These are phyloP conservation scores for Mya arenaria DNA, from an alignment of 1,140 invertebrate genomes.

Conservation along the genomic window DNA sequence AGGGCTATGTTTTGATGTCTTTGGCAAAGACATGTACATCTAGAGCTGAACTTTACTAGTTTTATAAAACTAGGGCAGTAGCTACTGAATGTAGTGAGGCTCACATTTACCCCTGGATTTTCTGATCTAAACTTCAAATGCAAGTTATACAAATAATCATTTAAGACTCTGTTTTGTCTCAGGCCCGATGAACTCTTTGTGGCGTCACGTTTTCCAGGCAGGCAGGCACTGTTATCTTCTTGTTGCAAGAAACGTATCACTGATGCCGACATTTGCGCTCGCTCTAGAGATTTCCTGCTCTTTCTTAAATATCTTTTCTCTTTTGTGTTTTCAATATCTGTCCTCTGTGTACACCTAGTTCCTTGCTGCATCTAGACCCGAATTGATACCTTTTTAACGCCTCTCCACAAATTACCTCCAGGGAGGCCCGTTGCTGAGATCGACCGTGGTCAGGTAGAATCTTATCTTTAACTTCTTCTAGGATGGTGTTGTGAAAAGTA, in stretches of 20 bases:
- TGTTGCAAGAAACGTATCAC: not conserved
- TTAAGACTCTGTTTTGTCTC: not conserved
- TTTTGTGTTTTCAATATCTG: not conserved
- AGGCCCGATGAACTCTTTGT: not conserved
- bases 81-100: constrained; percentile 37
- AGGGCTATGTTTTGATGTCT: constrained; percentile 51
- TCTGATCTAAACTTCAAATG: constrained; percentile 35
- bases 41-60: constrained; percentile 20
- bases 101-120: constrained; percentile 15
- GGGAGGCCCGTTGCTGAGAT: not conserved
- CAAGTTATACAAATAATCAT: constrained; percentile 35
- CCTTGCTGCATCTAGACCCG: not conserved
- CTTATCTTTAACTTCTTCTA: constrained; percentile 34
- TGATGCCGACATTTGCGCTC: not conserved
- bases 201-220: not conserved
- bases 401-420: not conserved
- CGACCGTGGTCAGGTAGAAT: not conserved
- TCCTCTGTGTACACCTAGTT: not conserved
- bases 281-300: not conserved
- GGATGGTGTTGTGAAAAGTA: constrained; percentile 3
- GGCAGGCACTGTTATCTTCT: constrained; percentile 1
- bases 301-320: not conserved
- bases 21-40: constrained; percentile 53
- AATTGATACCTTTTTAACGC: constrained; percentile 10
- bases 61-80: constrained; percentile 32